phyloP scores from a whole-genome alignment of 2,797 vertebrate genomes.

The Coregonus ussuriensis region DNA sequence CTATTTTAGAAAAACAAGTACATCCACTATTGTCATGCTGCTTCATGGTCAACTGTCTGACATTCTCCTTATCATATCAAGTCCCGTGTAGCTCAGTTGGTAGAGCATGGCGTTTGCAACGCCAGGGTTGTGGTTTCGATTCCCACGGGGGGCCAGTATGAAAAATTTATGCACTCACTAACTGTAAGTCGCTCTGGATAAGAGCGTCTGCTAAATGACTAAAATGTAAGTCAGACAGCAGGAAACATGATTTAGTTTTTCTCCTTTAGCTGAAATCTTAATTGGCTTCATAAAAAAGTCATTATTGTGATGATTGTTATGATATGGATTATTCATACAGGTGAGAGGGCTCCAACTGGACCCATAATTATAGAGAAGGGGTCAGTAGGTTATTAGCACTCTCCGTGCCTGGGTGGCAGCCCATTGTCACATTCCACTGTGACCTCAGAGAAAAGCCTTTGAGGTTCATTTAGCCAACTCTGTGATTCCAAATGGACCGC shows the following conservation, averaged over 20 bases:
- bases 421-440: not conserved
- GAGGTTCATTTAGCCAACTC: not conserved
- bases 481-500: constrained; percentile 2
- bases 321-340: not conserved
- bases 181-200: no score
- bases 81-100: no score
- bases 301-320: not conserved
- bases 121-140: no score
- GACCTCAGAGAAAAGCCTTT: not conserved
- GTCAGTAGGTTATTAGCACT: constrained; percentile 10
- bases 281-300: not conserved
- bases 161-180: no score
- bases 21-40: not conserved
- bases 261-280: not conserved
- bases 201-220: no score
- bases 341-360: not conserved
- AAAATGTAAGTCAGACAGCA: not conserved
- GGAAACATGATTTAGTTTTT: not conserved
- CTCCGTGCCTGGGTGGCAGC: no score
- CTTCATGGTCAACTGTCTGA: not conserved
- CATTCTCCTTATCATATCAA: not conserved
- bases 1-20: constrained; percentile 40
- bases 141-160: no score
- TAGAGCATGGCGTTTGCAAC: no score
- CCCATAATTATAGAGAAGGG: not conserved